Evolutionary conservation across 2,113 vertebrate species (phyloP).

Genomic region (Aphyosemion australe): DNA sequence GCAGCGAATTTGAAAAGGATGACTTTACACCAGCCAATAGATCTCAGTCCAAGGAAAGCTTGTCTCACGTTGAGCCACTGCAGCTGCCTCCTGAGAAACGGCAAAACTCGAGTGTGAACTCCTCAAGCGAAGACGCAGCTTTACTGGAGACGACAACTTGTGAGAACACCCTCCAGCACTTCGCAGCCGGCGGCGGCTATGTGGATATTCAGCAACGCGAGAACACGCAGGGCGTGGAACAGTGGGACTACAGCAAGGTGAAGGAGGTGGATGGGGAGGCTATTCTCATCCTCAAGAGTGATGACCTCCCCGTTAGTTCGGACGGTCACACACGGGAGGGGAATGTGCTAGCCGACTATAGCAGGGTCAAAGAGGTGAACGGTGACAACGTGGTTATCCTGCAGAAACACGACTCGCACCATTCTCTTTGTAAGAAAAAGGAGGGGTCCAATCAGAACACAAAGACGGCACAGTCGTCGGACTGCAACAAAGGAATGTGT

Average conservation of each 20-base stretch:
- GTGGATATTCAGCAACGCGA: slow-evolving; percentile 80
- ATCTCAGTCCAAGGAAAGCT: slow-evolving; percentile 1
- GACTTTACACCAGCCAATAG: not conserved
- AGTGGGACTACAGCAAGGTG: slow-evolving; percentile 83
- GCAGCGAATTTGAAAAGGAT: slow-evolving; percentile 8
- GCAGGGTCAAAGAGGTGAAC: slow-evolving; percentile 81
- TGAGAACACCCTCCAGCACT: slow-evolving; percentile 9
- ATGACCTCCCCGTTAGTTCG: slow-evolving; percentile 66
- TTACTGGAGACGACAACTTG: not conserved
- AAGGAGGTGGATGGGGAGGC: slow-evolving; percentile 72
- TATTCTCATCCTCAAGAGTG: slow-evolving; percentile 79
- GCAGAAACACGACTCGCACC: slow-evolving; percentile 64
- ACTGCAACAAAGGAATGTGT: not conserved
- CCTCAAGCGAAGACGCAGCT: not conserved
- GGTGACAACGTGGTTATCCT: slow-evolving; percentile 79
- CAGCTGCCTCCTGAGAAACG: slow-evolving; percentile 2
- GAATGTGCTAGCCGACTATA: slow-evolving; percentile 78
- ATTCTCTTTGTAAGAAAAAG: slow-evolving; percentile 14
- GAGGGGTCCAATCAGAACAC: slow-evolving; percentile 10
- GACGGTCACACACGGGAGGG: slow-evolving; percentile 69
- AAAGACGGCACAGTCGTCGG: slow-evolving; percentile 1
- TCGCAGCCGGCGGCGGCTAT: slow-evolving; percentile 76
- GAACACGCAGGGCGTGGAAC: slow-evolving; percentile 65
- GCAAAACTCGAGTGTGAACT: not conserved
- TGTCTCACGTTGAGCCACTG: not conserved